These are phyloP conservation scores for Leucosticte australis DNA, from an alignment of 2,113 vertebrate species.

Conservation along the genomic window DNA sequence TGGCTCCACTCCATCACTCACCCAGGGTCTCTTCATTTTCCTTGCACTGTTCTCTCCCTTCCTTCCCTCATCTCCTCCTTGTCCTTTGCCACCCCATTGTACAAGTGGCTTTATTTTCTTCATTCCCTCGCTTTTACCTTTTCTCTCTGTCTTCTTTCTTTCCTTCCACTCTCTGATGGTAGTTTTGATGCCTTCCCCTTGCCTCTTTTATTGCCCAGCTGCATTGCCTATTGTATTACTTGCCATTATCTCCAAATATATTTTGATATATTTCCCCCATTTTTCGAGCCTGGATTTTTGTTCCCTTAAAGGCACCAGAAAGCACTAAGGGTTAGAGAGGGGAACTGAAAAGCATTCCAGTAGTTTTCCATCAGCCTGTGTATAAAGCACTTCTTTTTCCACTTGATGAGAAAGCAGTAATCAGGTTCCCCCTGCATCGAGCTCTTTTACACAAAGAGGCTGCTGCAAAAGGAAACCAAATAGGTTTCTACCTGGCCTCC, in stretches of 20 bases:
- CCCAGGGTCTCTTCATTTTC: neutral
- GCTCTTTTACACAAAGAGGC: constrained; percentile 39
- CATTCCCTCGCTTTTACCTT: constrained; percentile 14
- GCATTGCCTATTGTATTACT: constrained; percentile 12
- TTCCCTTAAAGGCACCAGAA: constrained; percentile 36
- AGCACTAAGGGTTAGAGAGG: constrained; percentile 29
- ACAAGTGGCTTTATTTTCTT: neutral
- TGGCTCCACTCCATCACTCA: neutral
- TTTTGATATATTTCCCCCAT: constrained; percentile 38
- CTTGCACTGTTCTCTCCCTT: neutral
- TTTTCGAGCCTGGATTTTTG: neutral
- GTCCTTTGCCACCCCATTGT: neutral
- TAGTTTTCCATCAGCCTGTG: constrained; percentile 61
- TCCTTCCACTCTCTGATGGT: neutral
- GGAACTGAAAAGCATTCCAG: constrained; percentile 49
- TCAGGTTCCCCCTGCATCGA: constrained; percentile 36
- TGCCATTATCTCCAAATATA: constrained; percentile 37
- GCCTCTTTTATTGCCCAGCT: neutral
- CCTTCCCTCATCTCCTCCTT: neutral
- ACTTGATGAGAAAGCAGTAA: constrained; percentile 61
- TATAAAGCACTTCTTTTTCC: constrained; percentile 53
- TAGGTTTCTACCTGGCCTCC: constrained; percentile 17
- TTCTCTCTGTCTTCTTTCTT: neutral
- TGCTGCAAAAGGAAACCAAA: constrained; percentile 45
- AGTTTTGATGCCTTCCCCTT: neutral